Conservation (phyloP, 2,113 vertebrate genomes). For the Danionella cerebrum region DNA sequence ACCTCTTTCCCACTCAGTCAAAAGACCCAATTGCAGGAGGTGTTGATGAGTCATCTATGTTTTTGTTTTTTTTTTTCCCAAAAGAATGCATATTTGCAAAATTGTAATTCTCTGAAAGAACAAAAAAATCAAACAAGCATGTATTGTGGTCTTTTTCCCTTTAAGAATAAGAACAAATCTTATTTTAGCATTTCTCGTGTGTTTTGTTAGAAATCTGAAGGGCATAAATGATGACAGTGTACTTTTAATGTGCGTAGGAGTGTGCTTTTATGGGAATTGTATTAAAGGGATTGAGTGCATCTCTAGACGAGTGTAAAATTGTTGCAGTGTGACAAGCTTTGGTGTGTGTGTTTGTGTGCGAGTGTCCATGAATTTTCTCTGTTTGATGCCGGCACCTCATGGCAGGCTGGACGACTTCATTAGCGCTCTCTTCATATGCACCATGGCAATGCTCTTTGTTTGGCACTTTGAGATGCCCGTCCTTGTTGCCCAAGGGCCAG, state of each 20-base stretch:
- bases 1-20: too few species aligned
- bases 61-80: too few species aligned
- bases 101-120: too few species aligned
- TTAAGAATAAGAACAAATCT: too few species aligned
- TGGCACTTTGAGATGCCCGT: constrained; percentile 6
- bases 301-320: constrained; percentile 1
- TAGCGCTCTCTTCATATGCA: constrained; percentile 48
- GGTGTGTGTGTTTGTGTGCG: not conserved
- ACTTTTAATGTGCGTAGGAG: not conserved
- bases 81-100: too few species aligned
- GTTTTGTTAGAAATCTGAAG: not conserved
- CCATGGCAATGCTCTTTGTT: constrained; percentile 44
- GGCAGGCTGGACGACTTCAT: constrained; percentile 51
- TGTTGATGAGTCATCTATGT: too few species aligned
- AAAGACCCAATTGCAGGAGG: too few species aligned
- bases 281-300: not conserved
- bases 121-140: too few species aligned
- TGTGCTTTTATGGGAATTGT: not conserved
- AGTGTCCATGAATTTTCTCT: constrained; percentile 13
- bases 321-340: not conserved
- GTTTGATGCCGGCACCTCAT: constrained; percentile 46
- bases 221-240: not conserved
- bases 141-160: too few species aligned
- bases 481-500: constrained; percentile 32
- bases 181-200: not conserved